These are phyloP conservation scores for Cephalopterus ornatus DNA, from an alignment of 2,113 vertebrate species.

Conservation along the genomic window DNA sequence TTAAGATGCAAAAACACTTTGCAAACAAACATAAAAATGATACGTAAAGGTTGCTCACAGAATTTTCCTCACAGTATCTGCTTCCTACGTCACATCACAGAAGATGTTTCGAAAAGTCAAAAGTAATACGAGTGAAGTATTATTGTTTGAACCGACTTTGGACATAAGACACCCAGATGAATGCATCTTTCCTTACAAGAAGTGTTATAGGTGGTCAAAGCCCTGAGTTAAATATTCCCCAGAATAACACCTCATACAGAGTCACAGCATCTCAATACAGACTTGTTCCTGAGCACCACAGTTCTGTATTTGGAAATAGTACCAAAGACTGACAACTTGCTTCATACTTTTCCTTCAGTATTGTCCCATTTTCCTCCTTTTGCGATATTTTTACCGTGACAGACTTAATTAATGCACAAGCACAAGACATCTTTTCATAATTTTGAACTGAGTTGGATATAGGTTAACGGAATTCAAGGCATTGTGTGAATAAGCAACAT, in stretches of 20 bases:
- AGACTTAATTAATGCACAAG: background rate
- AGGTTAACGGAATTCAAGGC: background rate
- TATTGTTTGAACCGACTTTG: background rate
- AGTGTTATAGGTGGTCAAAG: background rate
- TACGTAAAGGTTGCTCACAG: background rate
- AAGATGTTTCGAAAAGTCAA: background rate
- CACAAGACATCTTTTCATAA: background rate
- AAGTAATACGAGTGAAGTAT: background rate
- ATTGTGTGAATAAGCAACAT: background rate
- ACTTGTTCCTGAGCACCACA: background rate
- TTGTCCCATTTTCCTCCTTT: background rate
- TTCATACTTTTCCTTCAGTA: background rate
- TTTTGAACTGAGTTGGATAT: background rate
- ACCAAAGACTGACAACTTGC: background rate
- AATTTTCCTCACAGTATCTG: background rate
- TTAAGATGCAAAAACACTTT: slow-evolving; percentile 13
- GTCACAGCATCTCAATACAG: background rate
- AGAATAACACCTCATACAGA: background rate
- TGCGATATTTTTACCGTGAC: background rate
- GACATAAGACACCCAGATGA: background rate
- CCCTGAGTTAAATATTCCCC: background rate
- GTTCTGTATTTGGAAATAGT: background rate
- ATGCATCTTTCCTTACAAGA: background rate
- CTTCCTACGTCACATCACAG: background rate
- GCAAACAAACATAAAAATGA: background rate